Conservation (phyloP, 1,140 invertebrate genomes). For the Macrobrachium nipponense region DNA sequence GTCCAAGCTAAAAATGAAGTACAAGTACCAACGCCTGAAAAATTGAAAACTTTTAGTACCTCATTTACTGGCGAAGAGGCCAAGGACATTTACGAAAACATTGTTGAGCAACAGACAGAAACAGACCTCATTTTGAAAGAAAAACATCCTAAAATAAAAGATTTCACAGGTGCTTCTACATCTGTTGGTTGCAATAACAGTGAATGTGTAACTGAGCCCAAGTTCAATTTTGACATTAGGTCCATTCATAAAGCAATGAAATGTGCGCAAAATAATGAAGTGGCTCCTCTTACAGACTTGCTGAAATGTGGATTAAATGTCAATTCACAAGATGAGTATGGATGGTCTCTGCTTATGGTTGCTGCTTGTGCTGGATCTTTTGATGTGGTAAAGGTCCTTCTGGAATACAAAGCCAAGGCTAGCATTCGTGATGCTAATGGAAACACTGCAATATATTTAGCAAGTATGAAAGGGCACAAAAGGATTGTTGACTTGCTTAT, state of each 20-base stretch:
- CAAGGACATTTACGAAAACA: constrained; percentile 27
- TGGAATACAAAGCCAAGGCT: constrained; percentile 23
- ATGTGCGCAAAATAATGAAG: constrained; percentile 35
- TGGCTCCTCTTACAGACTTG: not conserved
- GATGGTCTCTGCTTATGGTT: constrained; percentile 50
- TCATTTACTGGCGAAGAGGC: constrained; percentile 31
- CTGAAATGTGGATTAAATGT: constrained; percentile 31
- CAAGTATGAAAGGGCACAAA: constrained; percentile 34
- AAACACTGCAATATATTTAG: constrained; percentile 48
- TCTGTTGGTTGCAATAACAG: no score
- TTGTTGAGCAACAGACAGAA: not conserved
- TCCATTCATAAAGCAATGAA: constrained; percentile 18
- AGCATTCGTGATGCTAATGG: constrained; percentile 29
- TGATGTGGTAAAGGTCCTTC: constrained; percentile 17
- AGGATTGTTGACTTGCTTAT: constrained; percentile 34
- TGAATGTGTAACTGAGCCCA: no score
- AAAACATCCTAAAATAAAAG: not conserved
- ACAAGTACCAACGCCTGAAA: not conserved
- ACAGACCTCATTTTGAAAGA: not conserved
- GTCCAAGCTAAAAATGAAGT: constrained; percentile 6
- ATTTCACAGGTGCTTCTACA: no score
- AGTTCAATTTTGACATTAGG: not conserved
- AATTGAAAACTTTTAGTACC: not conserved
- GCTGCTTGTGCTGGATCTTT: constrained; percentile 47
- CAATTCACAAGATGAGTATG: constrained; percentile 42